Conservation (phyloP, 2,888 invertebrate species). For the Hypolimnas misippus region DNA sequence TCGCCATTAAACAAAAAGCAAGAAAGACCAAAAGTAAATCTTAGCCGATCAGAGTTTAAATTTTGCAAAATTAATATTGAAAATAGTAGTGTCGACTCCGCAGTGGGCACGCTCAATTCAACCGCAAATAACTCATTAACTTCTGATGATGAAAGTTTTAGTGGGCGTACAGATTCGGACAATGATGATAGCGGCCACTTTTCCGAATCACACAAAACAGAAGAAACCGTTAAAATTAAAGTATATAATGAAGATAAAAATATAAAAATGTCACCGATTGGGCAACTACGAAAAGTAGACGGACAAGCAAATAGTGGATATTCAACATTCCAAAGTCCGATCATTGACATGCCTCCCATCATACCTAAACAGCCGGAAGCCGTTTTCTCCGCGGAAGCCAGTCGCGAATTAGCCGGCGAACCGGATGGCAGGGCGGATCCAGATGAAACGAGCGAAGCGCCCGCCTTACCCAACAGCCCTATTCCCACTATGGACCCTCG, state of each 20-base stretch:
- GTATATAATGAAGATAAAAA: constrained; percentile 79
- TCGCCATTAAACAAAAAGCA: constrained; percentile 87
- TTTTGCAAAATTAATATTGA: constrained; percentile 82
- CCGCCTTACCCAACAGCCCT: constrained; percentile 88
- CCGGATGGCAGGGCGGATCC: constrained; percentile 95
- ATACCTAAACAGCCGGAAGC: constrained; percentile 71
- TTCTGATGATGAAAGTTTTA: constrained; percentile 80
- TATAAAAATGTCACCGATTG: constrained; percentile 73
- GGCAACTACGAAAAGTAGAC: constrained; percentile 73
- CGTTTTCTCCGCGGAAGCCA: constrained; percentile 84
- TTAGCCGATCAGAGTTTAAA: constrained; percentile 80
- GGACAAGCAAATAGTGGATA: constrained; percentile 74
- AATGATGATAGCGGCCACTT: constrained; percentile 83
- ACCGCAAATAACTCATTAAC: constrained; percentile 81
- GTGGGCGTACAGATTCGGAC: constrained; percentile 84
- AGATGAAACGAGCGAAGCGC: constrained; percentile 87
- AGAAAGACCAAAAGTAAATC: constrained; percentile 86
- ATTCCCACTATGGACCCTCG: constrained; percentile 85
- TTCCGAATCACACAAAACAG: constrained; percentile 76
- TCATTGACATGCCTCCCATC: constrained; percentile 78
- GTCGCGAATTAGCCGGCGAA: constrained; percentile 91
- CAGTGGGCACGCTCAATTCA: constrained; percentile 83
- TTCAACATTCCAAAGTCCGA: constrained; percentile 78
- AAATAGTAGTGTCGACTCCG: constrained; percentile 77
- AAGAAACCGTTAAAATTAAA: constrained; percentile 81